Percentiles rank a stretch among this genome's conserved stretches.
Evolutionary conservation across 2,888 invertebrate genomes (phyloP).

Genomic region (Torymus auratus): DNA sequence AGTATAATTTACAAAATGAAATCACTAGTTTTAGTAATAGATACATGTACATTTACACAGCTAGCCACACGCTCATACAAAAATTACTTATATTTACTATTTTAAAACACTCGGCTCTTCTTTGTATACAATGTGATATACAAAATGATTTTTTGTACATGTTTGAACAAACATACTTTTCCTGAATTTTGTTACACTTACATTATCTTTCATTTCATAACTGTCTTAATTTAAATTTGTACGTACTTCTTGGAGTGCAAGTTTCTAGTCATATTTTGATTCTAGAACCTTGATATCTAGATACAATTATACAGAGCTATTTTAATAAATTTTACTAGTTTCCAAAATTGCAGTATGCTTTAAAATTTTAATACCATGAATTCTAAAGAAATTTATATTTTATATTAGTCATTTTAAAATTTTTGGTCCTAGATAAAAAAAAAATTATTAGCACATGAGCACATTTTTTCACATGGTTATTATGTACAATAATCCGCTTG

Average conservation of each 20-base stretch:
- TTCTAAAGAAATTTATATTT: conserved; percentile 13
- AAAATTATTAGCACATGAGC: conserved; percentile 37
- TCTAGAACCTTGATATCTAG: conserved; percentile 49
- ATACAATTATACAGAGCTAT: conserved; percentile 44
- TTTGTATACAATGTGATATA: conserved; percentile 53
- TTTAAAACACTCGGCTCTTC: conserved; percentile 52
- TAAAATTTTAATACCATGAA: conserved; percentile 26
- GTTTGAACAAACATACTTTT: conserved; percentile 46
- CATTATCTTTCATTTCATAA: conserved; percentile 37
- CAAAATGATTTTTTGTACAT: conserved; percentile 53
- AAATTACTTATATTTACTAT: conserved; percentile 49
- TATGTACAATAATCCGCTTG: conserved; percentile 52
- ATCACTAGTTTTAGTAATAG: conserved; percentile 37
- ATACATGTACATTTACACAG: conserved; percentile 55
- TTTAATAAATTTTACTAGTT: conserved; percentile 34
- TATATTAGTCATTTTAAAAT: conserved; percentile 25
- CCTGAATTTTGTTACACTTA: conserved; percentile 44
- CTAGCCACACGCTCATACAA: conserved; percentile 52
- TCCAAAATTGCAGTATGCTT: conserved; percentile 29
- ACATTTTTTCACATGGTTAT: conserved; percentile 17
- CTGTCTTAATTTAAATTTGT: conserved; percentile 56
- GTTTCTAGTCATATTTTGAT: conserved; percentile 52
- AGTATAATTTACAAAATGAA: conserved; percentile 55
- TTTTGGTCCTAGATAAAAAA: conserved; percentile 43
- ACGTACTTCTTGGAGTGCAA: conserved; percentile 53